Evolutionary conservation across 2,797 vertebrate genomes (phyloP).

Genomic region (Gobionotothen gibberifrons): DNA sequence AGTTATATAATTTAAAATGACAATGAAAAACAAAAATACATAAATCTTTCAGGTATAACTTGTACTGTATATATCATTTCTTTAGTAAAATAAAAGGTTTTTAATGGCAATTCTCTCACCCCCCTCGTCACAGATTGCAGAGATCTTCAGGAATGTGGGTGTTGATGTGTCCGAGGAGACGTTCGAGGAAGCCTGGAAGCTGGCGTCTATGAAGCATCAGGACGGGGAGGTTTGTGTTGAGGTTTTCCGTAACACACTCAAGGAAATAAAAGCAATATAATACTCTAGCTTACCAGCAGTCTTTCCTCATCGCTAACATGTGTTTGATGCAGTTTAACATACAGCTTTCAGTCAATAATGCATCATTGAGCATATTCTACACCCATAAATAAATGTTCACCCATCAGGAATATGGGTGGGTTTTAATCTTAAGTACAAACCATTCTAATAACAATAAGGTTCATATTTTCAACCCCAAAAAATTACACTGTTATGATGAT

Average conservation of each 20-base stretch:
- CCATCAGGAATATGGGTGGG: not conserved
- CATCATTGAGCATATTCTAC: not conserved
- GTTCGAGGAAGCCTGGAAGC: slow-evolving; percentile 90
- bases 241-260: slow-evolving; percentile 82
- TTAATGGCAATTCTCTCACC: not conserved
- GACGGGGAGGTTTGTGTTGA: slow-evolving; percentile 88
- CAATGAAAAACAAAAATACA: not conserved
- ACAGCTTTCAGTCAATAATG: not conserved
- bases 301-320: slow-evolving; percentile 4
- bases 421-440: not conserved
- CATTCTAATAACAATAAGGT: slow-evolving; percentile 2
- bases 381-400: not conserved
- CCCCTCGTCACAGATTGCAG: slow-evolving; percentile 82
- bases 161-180: slow-evolving; percentile 81
- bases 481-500: not conserved
- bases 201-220: slow-evolving; percentile 83
- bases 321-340: not conserved
- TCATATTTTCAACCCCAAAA: not conserved
- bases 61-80: not conserved
- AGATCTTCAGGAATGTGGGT: slow-evolving; percentile 86
- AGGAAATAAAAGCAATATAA: slow-evolving; percentile 80
- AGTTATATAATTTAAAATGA: not conserved
- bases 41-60: not conserved
- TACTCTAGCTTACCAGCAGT: not conserved
- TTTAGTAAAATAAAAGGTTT: slow-evolving; percentile 1